A percentile compares a stretch with the other conserved stretches of the same genome.
phyloP scores from a whole-genome alignment of 2,888 invertebrate species.

The Junonia oenone region DNA sequence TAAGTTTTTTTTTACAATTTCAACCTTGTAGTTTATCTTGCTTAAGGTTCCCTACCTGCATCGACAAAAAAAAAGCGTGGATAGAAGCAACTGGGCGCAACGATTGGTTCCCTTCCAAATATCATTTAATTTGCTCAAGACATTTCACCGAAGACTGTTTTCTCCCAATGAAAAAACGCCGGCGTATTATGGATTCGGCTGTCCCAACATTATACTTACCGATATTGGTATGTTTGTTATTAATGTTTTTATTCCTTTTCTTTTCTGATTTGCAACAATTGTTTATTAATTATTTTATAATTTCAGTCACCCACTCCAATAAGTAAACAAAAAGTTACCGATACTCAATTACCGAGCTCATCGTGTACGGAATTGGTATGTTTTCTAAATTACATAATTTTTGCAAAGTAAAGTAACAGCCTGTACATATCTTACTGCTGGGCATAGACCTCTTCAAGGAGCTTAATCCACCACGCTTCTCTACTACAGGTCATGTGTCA shows the following conservation, averaged over 20 bases:
- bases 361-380: neutral
- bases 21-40: too few relatives aligned
- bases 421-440: too few relatives aligned
- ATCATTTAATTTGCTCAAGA: slow-evolving; percentile 31
- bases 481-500: too few relatives aligned
- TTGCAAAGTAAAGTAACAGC: too few relatives aligned
- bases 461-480: too few relatives aligned
- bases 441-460: too few relatives aligned
- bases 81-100: too few relatives aligned
- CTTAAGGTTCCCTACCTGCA: too few relatives aligned
- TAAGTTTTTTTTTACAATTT: too few relatives aligned
- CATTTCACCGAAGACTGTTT: slow-evolving; percentile 29
- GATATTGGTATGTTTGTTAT: slow-evolving; percentile 2
- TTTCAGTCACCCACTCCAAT: neutral
- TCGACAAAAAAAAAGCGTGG: too few relatives aligned
- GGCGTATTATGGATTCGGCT: slow-evolving; percentile 12
- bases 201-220: slow-evolving; percentile 23
- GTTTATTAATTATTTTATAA: neutral
- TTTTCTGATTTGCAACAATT: neutral
- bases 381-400: too few relatives aligned
- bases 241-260: neutral
- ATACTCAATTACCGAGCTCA: neutral
- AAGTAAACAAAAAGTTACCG: neutral
- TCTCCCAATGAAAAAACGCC: slow-evolving; percentile 17
- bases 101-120: too few relatives aligned